Conservation (phyloP, 2,113 vertebrate genomes). For the Aptenodytes forsteri region DNA sequence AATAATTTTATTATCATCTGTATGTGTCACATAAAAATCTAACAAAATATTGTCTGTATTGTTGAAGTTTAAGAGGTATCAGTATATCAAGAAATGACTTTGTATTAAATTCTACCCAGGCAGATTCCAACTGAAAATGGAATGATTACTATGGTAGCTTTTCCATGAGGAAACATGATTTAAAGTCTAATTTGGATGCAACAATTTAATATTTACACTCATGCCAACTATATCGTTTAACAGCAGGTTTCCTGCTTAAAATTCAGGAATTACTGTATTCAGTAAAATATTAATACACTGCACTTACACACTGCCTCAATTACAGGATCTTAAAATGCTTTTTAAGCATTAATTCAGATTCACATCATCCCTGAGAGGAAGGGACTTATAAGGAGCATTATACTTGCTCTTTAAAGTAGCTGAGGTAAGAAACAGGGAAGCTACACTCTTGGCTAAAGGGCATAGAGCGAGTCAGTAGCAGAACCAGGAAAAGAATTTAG, state of each 20-base stretch:
- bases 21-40: slow-evolving; percentile 1
- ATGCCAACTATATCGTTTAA: background rate
- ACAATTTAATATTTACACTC: slow-evolving; percentile 36
- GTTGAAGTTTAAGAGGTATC: background rate
- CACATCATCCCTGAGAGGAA: background rate
- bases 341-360: slow-evolving; percentile 36
- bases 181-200: slow-evolving; percentile 12
- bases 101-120: background rate
- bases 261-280: slow-evolving; percentile 21
- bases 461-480: background rate
- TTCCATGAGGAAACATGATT: background rate
- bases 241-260: slow-evolving; percentile 3
- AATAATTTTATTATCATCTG: slow-evolving; percentile 37
- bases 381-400: background rate
- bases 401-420: background rate
- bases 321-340: slow-evolving; percentile 40
- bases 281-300: slow-evolving; percentile 49
- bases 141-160: background rate
- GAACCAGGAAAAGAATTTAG: background rate
- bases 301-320: slow-evolving; percentile 10
- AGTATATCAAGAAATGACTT: background rate
- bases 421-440: background rate
- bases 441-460: background rate
- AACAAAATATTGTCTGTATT: background rate
- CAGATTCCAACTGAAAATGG: background rate